These are phyloP conservation scores for Okamejei kenojei DNA, from an alignment of 2,797 vertebrate species.

Conservation along the genomic window DNA sequence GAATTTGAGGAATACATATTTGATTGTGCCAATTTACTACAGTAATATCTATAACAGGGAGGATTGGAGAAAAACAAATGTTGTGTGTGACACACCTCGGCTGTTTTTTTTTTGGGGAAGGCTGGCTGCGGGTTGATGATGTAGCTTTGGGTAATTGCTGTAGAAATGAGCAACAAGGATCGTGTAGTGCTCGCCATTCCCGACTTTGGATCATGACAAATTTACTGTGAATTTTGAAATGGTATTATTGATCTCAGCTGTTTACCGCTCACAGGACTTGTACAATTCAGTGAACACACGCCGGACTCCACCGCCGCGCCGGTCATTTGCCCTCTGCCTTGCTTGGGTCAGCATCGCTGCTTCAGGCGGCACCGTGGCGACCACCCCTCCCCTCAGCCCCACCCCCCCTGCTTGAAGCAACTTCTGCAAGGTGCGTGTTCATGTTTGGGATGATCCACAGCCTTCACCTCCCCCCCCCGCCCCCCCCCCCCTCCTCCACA, in stretches of 20 bases:
- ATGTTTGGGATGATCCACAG: no score
- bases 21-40: constrained; percentile 38
- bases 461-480: no score
- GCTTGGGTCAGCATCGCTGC: no score
- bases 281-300: constrained; percentile 24
- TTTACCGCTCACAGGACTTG: constrained; percentile 22
- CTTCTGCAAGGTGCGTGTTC: no score
- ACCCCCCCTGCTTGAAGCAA: not conserved
- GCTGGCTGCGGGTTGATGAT: not conserved
- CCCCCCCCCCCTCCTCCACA: no score
- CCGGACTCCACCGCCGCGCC: not conserved
- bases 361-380: not conserved
- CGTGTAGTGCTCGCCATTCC: not conserved
- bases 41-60: constrained; percentile 35
- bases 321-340: no score
- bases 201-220: not conserved
- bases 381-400: no score
- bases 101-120: no score
- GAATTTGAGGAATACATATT: constrained; percentile 31
- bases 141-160: not conserved
- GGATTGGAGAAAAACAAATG: not conserved
- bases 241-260: constrained; percentile 13
- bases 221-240: constrained; percentile 32
- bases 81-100: constrained; percentile 22
- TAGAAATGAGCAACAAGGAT: not conserved